phyloP scores from a whole-genome alignment of 2,113 vertebrate genomes.

The Nipponia nippon region DNA sequence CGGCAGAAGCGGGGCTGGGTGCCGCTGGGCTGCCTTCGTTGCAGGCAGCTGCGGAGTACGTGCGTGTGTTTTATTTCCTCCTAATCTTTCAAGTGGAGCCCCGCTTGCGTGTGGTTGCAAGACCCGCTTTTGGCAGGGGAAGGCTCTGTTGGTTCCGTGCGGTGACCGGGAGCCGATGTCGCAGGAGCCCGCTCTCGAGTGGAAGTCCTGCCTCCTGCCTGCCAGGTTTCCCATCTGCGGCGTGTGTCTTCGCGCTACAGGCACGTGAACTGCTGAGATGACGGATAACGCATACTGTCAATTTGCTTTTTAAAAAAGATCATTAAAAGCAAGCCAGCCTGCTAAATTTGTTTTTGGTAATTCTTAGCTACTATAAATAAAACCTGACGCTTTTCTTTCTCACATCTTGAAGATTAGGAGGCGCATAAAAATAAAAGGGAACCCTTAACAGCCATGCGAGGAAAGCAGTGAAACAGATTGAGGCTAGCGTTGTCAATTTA shows the following conservation, averaged over 20 bases:
- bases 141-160: neutral
- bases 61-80: accelerated
- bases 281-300: neutral
- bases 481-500: neutral
- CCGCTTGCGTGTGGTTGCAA: accelerated
- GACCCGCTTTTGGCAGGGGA: neutral
- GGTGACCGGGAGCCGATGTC: neutral
- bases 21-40: neutral
- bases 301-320: neutral
- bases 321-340: neutral
- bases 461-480: neutral
- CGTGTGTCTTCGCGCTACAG: neutral
- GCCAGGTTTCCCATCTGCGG: neutral
- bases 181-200: neutral
- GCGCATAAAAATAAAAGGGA: neutral
- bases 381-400: neutral
- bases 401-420: neutral
- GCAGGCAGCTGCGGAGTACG: neutral
- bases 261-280: neutral
- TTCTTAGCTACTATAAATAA: neutral
- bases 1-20: neutral
- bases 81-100: accelerated
- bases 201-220: neutral
- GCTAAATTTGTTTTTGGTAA: neutral
- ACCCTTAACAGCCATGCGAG: neutral